Evolutionary conservation across 1,140 invertebrate species (phyloP), one percentile per base, ranked within the genome.

Genomic region (Laupala kohalensis): DNA sequence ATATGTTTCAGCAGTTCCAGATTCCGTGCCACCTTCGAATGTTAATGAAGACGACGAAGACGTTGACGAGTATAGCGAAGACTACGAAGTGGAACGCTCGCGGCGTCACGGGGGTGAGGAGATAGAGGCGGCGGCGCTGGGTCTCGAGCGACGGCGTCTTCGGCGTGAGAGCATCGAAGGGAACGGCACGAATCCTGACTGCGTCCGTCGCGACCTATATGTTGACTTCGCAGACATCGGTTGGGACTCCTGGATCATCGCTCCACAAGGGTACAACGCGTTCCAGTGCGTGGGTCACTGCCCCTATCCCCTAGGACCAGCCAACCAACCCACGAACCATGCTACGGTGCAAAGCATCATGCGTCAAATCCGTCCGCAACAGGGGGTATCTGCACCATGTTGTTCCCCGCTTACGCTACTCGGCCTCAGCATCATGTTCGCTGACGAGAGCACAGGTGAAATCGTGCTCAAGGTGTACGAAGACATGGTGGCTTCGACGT

Each of bases 391-490:
- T 4, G 81, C 80, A 70, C 85, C 87, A 0, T 89, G 88, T 72
- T 91, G 89, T 75, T 88, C 89, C 3, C 88, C 89, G 1, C 86
- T 84, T 6, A 84, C 84, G 73, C 82, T 90, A 15, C 80, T 83
- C 23, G 83, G 85, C 30, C 83, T 88, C 28, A 84, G 83, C 69
- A 80, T 91, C 25, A 81, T 90, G 53, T 91, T 85, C 76, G 88
- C 85, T 75, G 87, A 90, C 76, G 84, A 87, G 71, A 82, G 85
- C 67, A n/a, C n/a, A n/a, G 83, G 84, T 67, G 88, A 88, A 77
- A 84, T 91, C 63, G 84, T 89, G 13, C 79, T 90, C 15, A 90
- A 90, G 78, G 85, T 85, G 73, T 90, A 89, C 75, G 84, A 88
- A 30, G 85, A 89, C 71, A 90, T 90, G 88, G 84, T 89, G 5